Evolutionary conservation across 2,113 vertebrate genomes (phyloP), one percentile per base, ranked within the genome.

Genomic region (Tenebrosternarchus preto): DNA sequence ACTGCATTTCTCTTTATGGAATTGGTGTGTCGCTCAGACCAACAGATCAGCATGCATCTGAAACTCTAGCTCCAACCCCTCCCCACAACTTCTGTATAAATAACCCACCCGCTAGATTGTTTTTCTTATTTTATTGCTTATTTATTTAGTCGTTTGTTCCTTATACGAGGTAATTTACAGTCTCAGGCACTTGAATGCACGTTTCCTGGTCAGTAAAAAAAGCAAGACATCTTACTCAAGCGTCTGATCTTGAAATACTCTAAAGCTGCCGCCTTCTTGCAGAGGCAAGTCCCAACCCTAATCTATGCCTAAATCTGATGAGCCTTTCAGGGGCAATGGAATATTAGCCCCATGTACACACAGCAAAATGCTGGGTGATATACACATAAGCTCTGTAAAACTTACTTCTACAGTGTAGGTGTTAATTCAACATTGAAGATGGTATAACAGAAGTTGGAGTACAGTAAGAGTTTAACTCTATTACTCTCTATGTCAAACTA

Each of bases 1-100:
- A 59, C 63, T 72, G 7, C 77, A 76, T 83, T 78, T 84, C 84
- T 91, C 80, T 89, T 89, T 93, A 92, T 90, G 92, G 90, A 90
- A 90, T 88, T 83, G 83, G 81, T 84, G 75, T 77, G 87, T 25
- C 79, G 83, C 87, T 89, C 82, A 89, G 90, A 84, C 90, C 89
- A 89, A 91, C 87, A 83, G 85, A 78, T 82, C 86, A 31, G 64
- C 89, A 82, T 83, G 88, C 53, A 84, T 89, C 86, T 86, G 86
- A 91, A 92, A 91, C 56, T 84, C 67, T 71, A 80, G n/a, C 74
- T 74, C 64, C 16, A 72, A 24, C 78, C 66, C 64, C 75, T 81
- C 77, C 77, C 66, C 33, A 61, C 19, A 71, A 82, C 68, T 17
- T 68, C n/a, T 5, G 27, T 81, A 84, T 69, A 88, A 81, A 84